phyloP scores from a whole-genome alignment of 2,113 vertebrate species.

The Euleptes europaea region DNA sequence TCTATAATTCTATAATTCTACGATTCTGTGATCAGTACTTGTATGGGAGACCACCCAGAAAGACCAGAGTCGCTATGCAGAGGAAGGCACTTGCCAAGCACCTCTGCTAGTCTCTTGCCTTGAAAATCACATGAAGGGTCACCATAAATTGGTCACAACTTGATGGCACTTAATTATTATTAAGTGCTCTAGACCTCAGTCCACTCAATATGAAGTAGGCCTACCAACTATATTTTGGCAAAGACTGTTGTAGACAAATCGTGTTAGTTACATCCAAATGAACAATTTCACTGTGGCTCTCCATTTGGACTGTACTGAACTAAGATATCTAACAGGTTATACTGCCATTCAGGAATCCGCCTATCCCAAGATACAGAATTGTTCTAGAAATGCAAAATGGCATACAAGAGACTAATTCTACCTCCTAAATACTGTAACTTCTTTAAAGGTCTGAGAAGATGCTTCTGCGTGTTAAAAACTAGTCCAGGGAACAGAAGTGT shows the following conservation, averaged over 20 bases:
- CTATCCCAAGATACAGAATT: not conserved
- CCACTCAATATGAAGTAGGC: not conserved
- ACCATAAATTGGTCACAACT: too few species aligned
- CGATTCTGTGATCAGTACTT: too few species aligned
- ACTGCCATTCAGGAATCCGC: not conserved
- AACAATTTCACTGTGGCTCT: not conserved
- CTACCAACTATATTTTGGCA: not conserved
- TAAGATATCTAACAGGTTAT: not conserved
- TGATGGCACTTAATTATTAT: too few species aligned
- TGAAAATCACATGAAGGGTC: too few species aligned
- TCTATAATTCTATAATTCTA: too few species aligned
- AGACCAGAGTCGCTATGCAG: too few species aligned
- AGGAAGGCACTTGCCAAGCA: too few species aligned
- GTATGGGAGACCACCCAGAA: too few species aligned
- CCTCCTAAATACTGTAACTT: not conserved
- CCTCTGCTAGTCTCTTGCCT: too few species aligned
- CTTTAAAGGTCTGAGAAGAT: not conserved
- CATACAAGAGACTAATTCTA: not conserved
- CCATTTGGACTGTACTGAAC: not conserved
- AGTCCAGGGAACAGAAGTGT: not conserved
- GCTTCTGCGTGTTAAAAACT: not conserved
- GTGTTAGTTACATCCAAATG: not conserved
- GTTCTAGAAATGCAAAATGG: not conserved
- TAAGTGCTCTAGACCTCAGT: not conserved
- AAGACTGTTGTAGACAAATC: not conserved